Evolutionary conservation across 1,140 invertebrate species (phyloP).

Genomic region (Camponotus vicinus): DNA sequence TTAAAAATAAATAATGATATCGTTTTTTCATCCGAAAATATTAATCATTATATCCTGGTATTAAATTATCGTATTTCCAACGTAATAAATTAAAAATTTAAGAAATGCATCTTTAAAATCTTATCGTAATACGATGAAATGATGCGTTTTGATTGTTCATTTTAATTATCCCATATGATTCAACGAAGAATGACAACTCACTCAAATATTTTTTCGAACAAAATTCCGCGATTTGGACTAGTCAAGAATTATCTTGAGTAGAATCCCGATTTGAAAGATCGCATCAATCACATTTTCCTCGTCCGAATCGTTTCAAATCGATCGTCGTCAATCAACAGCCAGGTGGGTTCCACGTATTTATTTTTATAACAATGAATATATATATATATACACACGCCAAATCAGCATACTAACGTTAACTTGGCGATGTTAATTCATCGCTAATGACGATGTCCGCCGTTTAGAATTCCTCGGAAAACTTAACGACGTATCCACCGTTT

Average conservation of each 20-base stretch:
- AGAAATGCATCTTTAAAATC: too few relatives aligned
- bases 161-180: neutral
- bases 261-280: neutral
- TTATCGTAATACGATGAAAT: neutral
- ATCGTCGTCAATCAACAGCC: constrained; percentile 60
- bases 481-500: neutral
- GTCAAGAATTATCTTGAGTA: neutral
- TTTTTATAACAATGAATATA: constrained; percentile 19
- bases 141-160: neutral
- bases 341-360: constrained; percentile 61
- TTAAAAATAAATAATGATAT: too few relatives aligned
- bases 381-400: neutral
- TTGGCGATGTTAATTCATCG: neutral
- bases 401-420: constrained; percentile 25
- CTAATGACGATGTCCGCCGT: neutral
- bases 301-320: constrained; percentile 7
- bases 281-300: constrained; percentile 2
- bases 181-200: neutral
- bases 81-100: too few relatives aligned
- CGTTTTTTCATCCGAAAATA: too few relatives aligned
- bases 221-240: neutral
- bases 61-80: too few relatives aligned
- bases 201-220: neutral
- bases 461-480: too few relatives aligned
- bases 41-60: too few relatives aligned